phyloP scores from a whole-genome alignment of 2,888 invertebrate genomes.

The Pyrocoelia pectoralis region DNA sequence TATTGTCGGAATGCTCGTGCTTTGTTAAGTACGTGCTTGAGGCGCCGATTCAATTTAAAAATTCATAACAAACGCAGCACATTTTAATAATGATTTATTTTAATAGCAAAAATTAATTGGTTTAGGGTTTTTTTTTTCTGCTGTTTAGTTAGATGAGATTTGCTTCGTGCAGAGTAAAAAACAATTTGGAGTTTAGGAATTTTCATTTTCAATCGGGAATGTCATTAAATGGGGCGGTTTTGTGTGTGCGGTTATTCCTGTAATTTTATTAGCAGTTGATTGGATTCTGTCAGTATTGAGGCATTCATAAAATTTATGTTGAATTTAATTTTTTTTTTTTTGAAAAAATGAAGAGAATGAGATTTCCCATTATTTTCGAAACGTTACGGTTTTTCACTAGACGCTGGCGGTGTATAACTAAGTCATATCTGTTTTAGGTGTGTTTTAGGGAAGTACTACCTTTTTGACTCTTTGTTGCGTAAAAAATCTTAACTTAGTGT shows the following conservation, averaged over 20 bases:
- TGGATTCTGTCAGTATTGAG: not conserved
- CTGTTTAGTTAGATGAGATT: not conserved
- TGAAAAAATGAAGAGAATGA: too few relatives aligned
- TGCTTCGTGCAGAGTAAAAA: not conserved
- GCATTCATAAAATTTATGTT: not conserved
- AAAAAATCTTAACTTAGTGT: too few relatives aligned
- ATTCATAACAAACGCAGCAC: not conserved
- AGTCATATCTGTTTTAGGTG: too few relatives aligned
- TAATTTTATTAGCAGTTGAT: slow-evolving; percentile 3
- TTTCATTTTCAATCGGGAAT: slow-evolving; percentile 8
- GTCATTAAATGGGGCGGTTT: not conserved
- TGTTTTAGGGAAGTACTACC: too few relatives aligned
- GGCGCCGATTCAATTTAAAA: slow-evolving; percentile 2
- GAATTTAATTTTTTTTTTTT: not conserved
- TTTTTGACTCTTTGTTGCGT: too few relatives aligned
- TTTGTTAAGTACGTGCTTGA: slow-evolving; percentile 5
- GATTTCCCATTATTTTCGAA: too few relatives aligned
- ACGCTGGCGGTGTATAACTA: too few relatives aligned
- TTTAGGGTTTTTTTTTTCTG: not conserved
- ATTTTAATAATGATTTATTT: slow-evolving; percentile 1
- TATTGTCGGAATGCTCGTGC: slow-evolving; percentile 3
- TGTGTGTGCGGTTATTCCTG: not conserved
- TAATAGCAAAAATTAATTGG: not conserved
- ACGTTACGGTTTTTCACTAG: too few relatives aligned
- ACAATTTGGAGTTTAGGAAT: slow-evolving; percentile 8